Evolutionary conservation across 1,140 invertebrate species (phyloP), one percentile per base, ranked within the genome.

Genomic region (Calliopsis andreniformis): DNA sequence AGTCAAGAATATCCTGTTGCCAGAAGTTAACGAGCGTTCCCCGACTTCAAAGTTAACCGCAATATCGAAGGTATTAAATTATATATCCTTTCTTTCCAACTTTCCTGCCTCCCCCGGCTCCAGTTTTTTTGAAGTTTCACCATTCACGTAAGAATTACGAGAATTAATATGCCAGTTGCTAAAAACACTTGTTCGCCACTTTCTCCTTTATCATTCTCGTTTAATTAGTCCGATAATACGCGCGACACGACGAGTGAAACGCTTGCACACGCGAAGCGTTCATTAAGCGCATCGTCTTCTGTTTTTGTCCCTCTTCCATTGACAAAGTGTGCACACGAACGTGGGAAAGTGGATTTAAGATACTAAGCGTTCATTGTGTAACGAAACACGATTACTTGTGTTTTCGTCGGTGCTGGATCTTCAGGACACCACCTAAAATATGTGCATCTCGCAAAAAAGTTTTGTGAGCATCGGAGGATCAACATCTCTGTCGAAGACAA

Each of bases 151-250:
- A 7, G 56, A 59, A 59, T 39, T 23, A 23, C 30, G 25, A 18
- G 66, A 58, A 32, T 32, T 32, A 58, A 58, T 58, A 58, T 30
- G 3, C 35, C n/a, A n/a, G 2, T 32, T 2, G 4, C 3, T 43
- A 2, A 10, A 28, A n/a, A 66, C 14, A 23, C 12, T 43, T 14
- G 30, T 32, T 16, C 23, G 18, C 3, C 30, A 47, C 71, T 75
- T 75, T 75, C 71, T 75, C 71, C 45, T 73, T 75, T 75, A 67
- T 72, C 59, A 64, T 72, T 63, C 62, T 12, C 49, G 63, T 7
- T 75, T 75, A 75, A 75, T 75, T 75, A 75, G 71, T 67, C 69
- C 69, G 32, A 14, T 3, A 23, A 49, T 71, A 53, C 43, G 32
- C 58, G 51, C 25, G 51, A 75, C 62, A 47, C 49, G 39, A 45